Percentiles rank a stretch among this genome's conserved stretches.
These are phyloP conservation scores for Drosophila ezoana DNA, from an alignment of 2,888 invertebrate genomes.

Conservation along the genomic window DNA sequence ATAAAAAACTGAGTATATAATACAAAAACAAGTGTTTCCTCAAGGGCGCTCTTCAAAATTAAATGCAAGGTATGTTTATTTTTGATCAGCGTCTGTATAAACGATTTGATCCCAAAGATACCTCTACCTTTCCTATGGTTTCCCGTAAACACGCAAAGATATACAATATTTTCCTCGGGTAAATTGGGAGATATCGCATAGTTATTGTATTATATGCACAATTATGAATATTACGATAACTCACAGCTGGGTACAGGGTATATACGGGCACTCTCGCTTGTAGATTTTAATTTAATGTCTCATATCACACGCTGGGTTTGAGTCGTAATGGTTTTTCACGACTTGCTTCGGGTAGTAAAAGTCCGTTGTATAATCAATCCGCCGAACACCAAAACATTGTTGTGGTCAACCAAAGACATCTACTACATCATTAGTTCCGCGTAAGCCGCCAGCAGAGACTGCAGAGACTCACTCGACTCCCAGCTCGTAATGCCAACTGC, in stretches of 20 bases:
- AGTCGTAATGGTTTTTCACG: constrained; percentile 55
- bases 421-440: constrained; percentile 70
- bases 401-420: constrained; percentile 52
- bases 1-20: too few species aligned
- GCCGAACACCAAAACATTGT: constrained; percentile 39
- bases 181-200: too few species aligned
- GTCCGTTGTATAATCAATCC: constrained; percentile 57
- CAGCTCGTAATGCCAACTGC: constrained; percentile 51
- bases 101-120: too few species aligned
- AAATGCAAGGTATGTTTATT: too few species aligned
- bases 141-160: too few species aligned
- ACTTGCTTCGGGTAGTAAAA: constrained; percentile 66
- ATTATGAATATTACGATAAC: not conserved
- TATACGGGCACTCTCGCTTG: not conserved
- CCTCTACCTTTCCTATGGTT: too few species aligned
- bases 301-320: constrained; percentile 12
- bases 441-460: constrained; percentile 40
- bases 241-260: not conserved
- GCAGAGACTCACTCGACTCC: constrained; percentile 14
- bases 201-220: too few species aligned
- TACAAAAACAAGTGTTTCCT: too few species aligned
- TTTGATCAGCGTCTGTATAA: too few species aligned
- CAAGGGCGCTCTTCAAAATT: too few species aligned
- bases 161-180: too few species aligned
- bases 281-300: constrained; percentile 23